Conservation (phyloP, 2,113 vertebrate species). For the Petroica traversi region DNA sequence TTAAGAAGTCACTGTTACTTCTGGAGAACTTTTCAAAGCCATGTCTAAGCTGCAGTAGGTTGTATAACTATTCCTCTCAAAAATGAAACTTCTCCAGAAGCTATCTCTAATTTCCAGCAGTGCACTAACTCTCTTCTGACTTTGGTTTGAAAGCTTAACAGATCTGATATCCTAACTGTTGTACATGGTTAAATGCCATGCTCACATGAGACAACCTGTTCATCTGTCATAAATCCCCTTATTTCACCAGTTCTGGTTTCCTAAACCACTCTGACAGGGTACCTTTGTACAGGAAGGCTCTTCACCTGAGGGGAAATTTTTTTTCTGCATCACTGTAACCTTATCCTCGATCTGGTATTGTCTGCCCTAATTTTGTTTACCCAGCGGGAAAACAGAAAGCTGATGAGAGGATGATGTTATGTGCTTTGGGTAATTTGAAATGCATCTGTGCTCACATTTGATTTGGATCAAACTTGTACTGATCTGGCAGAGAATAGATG, state of each 20-base stretch:
- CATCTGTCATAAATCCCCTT: not conserved
- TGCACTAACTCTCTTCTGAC: not conserved
- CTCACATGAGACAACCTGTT: not conserved
- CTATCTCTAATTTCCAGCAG: not conserved
- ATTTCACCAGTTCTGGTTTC: not conserved
- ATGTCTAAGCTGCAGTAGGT: not conserved
- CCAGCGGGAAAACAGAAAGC: not conserved
- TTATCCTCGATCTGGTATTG: not conserved
- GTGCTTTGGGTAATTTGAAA: constrained; percentile 1
- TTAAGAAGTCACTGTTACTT: not conserved
- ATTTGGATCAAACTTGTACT: not conserved
- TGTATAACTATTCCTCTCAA: not conserved
- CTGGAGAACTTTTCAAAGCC: not conserved
- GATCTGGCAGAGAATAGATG: not conserved
- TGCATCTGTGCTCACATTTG: not conserved
- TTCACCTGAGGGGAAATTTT: not conserved
- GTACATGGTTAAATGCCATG: not conserved
- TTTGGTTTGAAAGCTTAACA: not conserved
- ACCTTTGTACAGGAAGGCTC: not conserved
- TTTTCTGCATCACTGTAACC: not conserved
- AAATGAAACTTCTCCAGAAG: not conserved
- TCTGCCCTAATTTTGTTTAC: not conserved
- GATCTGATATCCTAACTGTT: not conserved
- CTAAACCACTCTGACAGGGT: not conserved
- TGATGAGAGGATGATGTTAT: not conserved